Base-by-base conservation (phyloP, 2,797 vertebrate genomes). In the Hydrolagus colliei region DNA sequence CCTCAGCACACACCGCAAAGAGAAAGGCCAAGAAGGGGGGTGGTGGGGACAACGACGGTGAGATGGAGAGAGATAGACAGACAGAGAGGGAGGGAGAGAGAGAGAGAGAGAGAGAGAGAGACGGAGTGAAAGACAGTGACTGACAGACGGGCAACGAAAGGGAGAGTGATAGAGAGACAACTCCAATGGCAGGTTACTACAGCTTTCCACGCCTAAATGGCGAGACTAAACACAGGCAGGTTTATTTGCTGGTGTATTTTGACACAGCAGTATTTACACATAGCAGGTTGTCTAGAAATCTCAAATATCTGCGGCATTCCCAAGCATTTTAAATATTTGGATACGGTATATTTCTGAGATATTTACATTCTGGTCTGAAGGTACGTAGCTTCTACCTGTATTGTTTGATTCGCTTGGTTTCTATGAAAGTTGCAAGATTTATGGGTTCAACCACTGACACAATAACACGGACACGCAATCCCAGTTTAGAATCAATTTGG, bases 191-290 rank as follows among this genome's bases (percentile, higher is more conserved):
- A 18, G 32, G 65, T 4, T 68, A 63, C 65, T 68, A 18, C 27
- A 68, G 27, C 27, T 68, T 41, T 82, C 65, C 79, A 82, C 18
- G 14, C 8, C 65, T 68, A 67, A 84, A n/a, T 71, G 14, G 27
- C 35, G 79, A 84, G 79, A 84, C 65, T 68, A 84, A 84, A 84
- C 79, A 84, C 79, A 84, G 65, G 65, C 32, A 84, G 9, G 71
- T 84, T 84, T 67, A 84, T 84, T 84, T 67, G 32, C 79, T 84
- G 79, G 79, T 35, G 71, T 68, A 84, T 84, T 84, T 84, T 84
- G 67, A 27, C 16, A n/a, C 8, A 20, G 32, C 67, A 84, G 65
- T 84, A 84, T 84, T 84, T 84, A 41, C 71, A 71, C 67, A 84
- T 84, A 67, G 63, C 65, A 71, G 32, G 67, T 84, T 84, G 79